Evolutionary conservation across 2,113 vertebrate genomes (phyloP).

Genomic region (Psettodes erumei): DNA sequence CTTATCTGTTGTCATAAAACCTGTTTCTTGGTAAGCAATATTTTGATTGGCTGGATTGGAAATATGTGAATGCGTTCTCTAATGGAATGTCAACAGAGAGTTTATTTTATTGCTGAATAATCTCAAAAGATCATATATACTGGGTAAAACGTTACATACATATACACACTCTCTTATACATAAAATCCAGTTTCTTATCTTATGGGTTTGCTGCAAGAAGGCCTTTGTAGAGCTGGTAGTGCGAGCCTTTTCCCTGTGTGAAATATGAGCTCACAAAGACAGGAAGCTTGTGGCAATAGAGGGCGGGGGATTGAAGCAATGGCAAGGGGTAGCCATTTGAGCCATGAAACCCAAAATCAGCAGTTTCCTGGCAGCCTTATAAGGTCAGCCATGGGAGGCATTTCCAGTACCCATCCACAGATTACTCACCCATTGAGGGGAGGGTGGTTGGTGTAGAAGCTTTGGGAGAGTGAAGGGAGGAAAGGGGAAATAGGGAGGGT

Average conservation of each 20-base stretch:
- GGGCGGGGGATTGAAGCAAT: too few species aligned
- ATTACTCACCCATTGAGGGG: constrained; percentile 50
- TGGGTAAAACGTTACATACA: too few species aligned
- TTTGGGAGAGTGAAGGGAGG: constrained; percentile 3
- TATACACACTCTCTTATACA: too few species aligned
- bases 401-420: constrained; percentile 57
- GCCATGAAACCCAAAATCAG: constrained; percentile 66
- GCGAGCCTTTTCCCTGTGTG: constrained; percentile 41
- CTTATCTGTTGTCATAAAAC: not conserved
- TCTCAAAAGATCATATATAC: not conserved
- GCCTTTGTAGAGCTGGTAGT: constrained; percentile 26
- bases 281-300: constrained; percentile 54
- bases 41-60: not conserved
- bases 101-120: not conserved
- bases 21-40: not conserved
- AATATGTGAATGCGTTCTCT: not conserved
- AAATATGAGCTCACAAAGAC: constrained; percentile 73
- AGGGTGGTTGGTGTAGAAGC: not conserved
- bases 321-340: constrained; percentile 30
- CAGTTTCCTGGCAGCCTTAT: constrained; percentile 69
- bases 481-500: constrained; percentile 8
- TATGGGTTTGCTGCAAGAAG: constrained; percentile 22
- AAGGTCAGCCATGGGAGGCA: constrained; percentile 62
- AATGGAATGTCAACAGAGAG: constrained; percentile 1
- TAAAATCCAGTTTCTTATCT: constrained; percentile 32